Percentiles rank a stretch among this genome's conserved stretches.
Evolutionary conservation across 2,888 invertebrate genomes (phyloP).

Genomic region (Torymus auratus): DNA sequence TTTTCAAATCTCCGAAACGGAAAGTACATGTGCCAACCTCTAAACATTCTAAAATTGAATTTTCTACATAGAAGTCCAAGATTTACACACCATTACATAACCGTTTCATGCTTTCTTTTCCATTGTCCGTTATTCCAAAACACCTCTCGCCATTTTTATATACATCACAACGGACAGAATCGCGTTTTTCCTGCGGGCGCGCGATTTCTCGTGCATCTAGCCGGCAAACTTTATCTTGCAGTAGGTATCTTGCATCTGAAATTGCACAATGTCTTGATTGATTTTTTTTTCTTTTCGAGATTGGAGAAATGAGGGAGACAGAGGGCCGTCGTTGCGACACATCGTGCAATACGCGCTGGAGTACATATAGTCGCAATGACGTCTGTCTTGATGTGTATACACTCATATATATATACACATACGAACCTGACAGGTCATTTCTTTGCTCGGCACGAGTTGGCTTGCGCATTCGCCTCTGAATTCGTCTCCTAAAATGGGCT

Average conservation of each 20-base stretch:
- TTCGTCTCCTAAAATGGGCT: too few species aligned
- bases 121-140: neutral
- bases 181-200: slow-evolving; percentile 5
- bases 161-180: too few species aligned
- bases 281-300: slow-evolving; percentile 39
- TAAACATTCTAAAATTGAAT: too few species aligned
- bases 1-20: too few species aligned
- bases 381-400: neutral
- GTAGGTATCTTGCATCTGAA: slow-evolving; percentile 34
- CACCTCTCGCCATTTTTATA: neutral
- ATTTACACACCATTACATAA: neutral
- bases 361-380: slow-evolving; percentile 16
- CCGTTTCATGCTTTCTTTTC: neutral
- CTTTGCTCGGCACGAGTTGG: too few species aligned
- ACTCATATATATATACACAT: neutral
- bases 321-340: slow-evolving; percentile 8
- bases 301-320: slow-evolving; percentile 39
- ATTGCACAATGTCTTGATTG: slow-evolving; percentile 47
- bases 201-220: slow-evolving; percentile 12
- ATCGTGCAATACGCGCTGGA: slow-evolving; percentile 12
- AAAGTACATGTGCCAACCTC: too few species aligned
- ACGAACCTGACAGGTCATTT: too few species aligned
- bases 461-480: too few species aligned
- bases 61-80: too few species aligned
- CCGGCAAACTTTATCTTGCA: neutral